phyloP scores from a whole-genome alignment of 2,113 vertebrate genomes.

The Alethe castanea region DNA sequence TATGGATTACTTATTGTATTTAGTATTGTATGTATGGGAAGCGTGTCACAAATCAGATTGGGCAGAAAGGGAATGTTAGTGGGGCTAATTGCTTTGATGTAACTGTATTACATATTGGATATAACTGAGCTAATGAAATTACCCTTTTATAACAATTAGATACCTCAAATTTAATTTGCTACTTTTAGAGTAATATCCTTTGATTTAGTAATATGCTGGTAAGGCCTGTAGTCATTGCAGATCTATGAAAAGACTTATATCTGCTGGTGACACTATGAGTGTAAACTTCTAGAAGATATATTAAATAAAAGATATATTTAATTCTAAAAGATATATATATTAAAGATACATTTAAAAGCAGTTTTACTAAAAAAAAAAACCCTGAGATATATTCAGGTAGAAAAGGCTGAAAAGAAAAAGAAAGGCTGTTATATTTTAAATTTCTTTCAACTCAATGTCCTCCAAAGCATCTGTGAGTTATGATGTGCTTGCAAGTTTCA shows the following conservation, averaged over 20 bases:
- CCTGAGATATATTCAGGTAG: background rate
- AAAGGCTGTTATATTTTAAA: background rate
- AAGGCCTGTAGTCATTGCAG: background rate
- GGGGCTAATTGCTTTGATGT: background rate
- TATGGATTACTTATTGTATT: background rate
- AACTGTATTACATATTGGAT: background rate
- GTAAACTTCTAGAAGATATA: background rate
- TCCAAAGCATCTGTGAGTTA: background rate
- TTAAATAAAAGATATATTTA: background rate
- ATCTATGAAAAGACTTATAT: background rate
- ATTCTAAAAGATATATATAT: too few species aligned
- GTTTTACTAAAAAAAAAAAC: background rate
- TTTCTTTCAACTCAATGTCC: background rate
- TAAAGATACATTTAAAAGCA: background rate
- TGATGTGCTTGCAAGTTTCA: background rate
- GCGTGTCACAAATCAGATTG: background rate
- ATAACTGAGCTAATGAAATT: background rate
- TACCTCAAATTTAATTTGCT: background rate
- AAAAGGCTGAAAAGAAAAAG: background rate
- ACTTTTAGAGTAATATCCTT: background rate
- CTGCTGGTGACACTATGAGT: background rate
- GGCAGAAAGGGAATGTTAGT: background rate
- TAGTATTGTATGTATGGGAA: background rate
- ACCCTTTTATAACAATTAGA: background rate
- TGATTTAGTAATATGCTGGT: background rate